Base-by-base conservation (phyloP, 2,888 invertebrate genomes). In the Dynastes grantii region DNA sequence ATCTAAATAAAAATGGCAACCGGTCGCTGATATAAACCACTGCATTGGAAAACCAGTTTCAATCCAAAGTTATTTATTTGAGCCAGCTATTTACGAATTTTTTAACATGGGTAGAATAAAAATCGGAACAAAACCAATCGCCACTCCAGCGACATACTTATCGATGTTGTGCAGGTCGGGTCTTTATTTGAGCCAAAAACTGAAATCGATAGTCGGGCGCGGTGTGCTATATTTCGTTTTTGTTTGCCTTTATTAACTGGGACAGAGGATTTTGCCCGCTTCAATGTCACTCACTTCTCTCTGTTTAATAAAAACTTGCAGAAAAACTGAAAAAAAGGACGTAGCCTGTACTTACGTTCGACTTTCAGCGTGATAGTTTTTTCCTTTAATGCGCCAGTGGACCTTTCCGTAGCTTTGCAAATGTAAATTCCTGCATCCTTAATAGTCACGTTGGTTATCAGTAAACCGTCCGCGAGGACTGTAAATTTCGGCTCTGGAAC, bases 381-480 rank as follows among this genome's bases (percentile, higher is more conserved):
- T 83, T 91, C 90, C 84, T 90, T 88, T 82, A 92, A 89, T 84
- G 90, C 90, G 81, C 91, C 91, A 80, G 90, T 90, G 82, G 88
- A 89, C 78, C 88, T 86, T 86, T 92, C 92, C 83, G 90, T 90
- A 71, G 92, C 92, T 84, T 90, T 89, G 86, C 92, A 92, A 82
- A 90, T 89, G 87, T 92, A 92, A 83, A 90, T 90, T 82, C 91
- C 92, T 81, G 90, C 90, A 85, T 92, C 92, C 78, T 89, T 89
- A 82, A 90, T 88, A 55, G 90, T 89, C 78, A 92, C 90, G 84
- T 91, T 91, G 84, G 88, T 88, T 85, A 92, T 91, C 83, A 90
- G 87, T 82, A 92, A 88, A 79, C 92, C 92, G 85, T 91, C 91
- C 80, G 89, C 91, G 81, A 91, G 87, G 83, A 89, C 87, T 80